Percentiles rank a stretch among this genome's conserved stretches.
phyloP scores from a whole-genome alignment of 2,888 invertebrate genomes.

The Spodoptera littoralis region DNA sequence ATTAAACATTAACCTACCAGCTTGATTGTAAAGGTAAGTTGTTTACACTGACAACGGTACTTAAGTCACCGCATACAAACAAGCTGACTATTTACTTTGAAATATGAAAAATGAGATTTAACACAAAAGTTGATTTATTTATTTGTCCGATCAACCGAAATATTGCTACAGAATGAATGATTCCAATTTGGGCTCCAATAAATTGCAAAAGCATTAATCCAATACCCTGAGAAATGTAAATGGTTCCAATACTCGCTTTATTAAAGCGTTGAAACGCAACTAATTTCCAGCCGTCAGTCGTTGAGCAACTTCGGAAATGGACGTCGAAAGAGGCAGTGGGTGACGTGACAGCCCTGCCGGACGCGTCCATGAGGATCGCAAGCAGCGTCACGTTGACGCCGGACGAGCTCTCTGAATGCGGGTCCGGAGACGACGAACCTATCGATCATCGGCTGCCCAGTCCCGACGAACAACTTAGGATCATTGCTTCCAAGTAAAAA shows the following conservation, averaged over 20 bases:
- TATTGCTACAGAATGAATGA: conserved; percentile 12
- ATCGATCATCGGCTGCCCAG: conserved; percentile 96
- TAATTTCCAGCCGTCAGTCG: conserved; percentile 92
- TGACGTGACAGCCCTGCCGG: conserved; percentile 94
- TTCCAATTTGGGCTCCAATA: conserved; percentile 28
- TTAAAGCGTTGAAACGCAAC: conserved; percentile 41
- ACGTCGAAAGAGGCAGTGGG: conserved; percentile 94
- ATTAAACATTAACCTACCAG: conserved; percentile 14
- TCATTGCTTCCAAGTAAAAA: conserved; percentile 94
- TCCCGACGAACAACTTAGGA: conserved; percentile 95
- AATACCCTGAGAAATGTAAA: conserved; percentile 28
- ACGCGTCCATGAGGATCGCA: conserved; percentile 92
- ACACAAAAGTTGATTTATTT: neutral
- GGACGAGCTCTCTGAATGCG: conserved; percentile 87
- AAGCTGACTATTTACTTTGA: neutral
- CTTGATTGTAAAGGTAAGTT: neutral
- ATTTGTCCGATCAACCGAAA: conserved; percentile 16
- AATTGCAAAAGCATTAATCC: conserved; percentile 27
- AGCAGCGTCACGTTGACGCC: conserved; percentile 84
- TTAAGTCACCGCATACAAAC: neutral
- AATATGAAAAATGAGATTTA: neutral
- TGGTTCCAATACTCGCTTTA: conserved; percentile 35
- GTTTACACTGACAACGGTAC: conserved; percentile 6
- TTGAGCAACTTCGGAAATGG: conserved; percentile 94
- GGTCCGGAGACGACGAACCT: conserved; percentile 91